Evolutionary conservation across 1,140 invertebrate genomes (phyloP), one percentile per base, ranked within the genome.

Genomic region (Aphidius gifuensis): DNA sequence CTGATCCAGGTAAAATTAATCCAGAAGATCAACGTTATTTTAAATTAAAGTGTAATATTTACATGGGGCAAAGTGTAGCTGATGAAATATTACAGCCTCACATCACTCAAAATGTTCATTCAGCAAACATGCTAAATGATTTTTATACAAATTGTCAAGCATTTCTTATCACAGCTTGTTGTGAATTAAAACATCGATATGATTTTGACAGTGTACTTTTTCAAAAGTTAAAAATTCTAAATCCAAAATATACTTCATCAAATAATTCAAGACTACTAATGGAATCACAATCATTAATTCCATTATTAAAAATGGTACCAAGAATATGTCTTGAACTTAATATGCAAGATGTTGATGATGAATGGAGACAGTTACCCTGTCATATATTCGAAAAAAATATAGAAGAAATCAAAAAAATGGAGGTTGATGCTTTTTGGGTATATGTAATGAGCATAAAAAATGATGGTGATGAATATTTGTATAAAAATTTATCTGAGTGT

Each of bases 111-210:
- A 32, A 60, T 7, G 44, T 47, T 4, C 39, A 66, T 50, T 60
- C 42, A n/a, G 54, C 48, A 54, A 6, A 58, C 16, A 4, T 61
- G 21, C 51, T 50, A 38, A 48, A 9, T 23, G 47, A 78, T 67
- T 64, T 75, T 51, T 23, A 6, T 11, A 21, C 45, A 16, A 32
- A 32, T 5, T 66, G 54, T 21, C 63, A 72, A 55, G 69, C 72
- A n/a, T 80, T 78, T 64, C 68, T 62, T 39, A 66, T 69, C 4
- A 73, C 73, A 65, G 71, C 72, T 3, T 70, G n/a, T n/a, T n/a
- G n/a, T n/a, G n/a, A n/a, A n/a, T n/a, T n/a, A n/a, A n/a, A n/a
- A n/a, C n/a, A n/a, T n/a, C n/a, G n/a, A n/a, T n/a, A n/a, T n/a
- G n/a, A n/a, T n/a, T n/a, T n/a, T n/a, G n/a, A n/a, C n/a, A n/a